Evolutionary conservation across 2,888 invertebrate genomes (phyloP).

Genomic region (Drosophila multiciliata): DNA sequence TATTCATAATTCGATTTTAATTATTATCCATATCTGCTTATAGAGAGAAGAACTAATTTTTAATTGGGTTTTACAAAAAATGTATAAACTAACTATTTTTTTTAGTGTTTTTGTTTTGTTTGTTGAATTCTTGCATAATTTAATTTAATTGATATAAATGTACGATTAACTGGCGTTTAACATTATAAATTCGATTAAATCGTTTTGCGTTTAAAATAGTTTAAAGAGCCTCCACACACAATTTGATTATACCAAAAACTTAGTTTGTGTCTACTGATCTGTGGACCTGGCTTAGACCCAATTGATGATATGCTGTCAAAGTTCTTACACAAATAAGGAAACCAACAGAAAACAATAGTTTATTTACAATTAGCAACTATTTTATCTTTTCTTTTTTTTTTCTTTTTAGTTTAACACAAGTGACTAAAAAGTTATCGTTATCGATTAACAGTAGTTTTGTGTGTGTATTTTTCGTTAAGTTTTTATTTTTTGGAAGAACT

Average conservation of each 20-base stretch:
- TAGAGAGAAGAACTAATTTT: conserved; percentile 71
- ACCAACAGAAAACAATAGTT: conserved; percentile 39
- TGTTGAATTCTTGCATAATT: conserved; percentile 51
- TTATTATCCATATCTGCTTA: conserved; percentile 78
- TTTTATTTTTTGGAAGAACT: conserved; percentile 66
- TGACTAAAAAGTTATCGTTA: conserved; percentile 21
- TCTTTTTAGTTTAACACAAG: conserved; percentile 41
- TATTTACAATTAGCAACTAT: conserved; percentile 51
- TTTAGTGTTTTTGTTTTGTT: conserved; percentile 11
- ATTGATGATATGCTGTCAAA: conserved; percentile 69
- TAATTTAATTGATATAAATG: conserved; percentile 73
- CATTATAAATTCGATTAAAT: conserved; percentile 83
- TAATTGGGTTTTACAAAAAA: conserved; percentile 76
- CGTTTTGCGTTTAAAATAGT: conserved; percentile 59
- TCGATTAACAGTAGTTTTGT: conserved; percentile 48
- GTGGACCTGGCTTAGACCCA: conserved; percentile 43
- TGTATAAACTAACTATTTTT: conserved; percentile 73
- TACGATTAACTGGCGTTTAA: conserved; percentile 73
- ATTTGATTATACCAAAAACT: conserved; percentile 44
- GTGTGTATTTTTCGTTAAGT: conserved; percentile 8
- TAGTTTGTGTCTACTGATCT: conserved; percentile 50
- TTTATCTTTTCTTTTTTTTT: neutral
- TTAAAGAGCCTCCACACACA: conserved; percentile 23
- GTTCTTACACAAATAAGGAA: conserved; percentile 29
- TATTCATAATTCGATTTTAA: conserved; percentile 66